phyloP scores from a whole-genome alignment of 1,140 invertebrate genomes.

The Drosophila quadrilineata region DNA sequence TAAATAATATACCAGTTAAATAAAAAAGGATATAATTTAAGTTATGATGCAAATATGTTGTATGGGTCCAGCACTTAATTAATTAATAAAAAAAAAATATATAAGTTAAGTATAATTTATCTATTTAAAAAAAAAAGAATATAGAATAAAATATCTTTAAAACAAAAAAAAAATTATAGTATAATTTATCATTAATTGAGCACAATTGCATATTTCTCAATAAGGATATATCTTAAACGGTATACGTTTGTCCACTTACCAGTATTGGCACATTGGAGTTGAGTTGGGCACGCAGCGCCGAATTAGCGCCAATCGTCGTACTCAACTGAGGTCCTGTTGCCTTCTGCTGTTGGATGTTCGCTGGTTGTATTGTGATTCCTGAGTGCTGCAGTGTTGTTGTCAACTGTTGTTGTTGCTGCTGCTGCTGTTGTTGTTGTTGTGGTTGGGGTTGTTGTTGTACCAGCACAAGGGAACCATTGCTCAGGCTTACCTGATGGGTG shows the following conservation, averaged over 20 bases:
- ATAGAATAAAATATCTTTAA: too few relatives aligned
- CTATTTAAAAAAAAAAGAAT: too few relatives aligned
- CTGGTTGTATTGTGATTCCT: constrained; percentile 75
- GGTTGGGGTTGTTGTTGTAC: constrained; percentile 82
- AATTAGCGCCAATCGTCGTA: constrained; percentile 62
- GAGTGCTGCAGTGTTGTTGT: constrained; percentile 64
- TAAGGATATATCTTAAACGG: background rate
- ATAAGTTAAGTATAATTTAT: too few relatives aligned
- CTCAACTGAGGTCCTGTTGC: constrained; percentile 39
- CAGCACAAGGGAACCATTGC: constrained; percentile 83
- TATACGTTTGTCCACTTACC: constrained; percentile 72
- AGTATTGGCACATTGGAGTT: constrained; percentile 83
- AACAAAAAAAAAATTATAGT: too few relatives aligned
- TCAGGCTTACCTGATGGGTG: constrained; percentile 80
- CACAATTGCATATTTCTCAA: too few relatives aligned
- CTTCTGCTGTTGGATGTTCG: constrained; percentile 54
- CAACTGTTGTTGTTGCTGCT: constrained; percentile 61
- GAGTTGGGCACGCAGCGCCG: constrained; percentile 78
- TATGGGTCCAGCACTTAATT: too few relatives aligned
- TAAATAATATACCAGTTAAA: too few relatives aligned
- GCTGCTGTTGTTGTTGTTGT: constrained; percentile 31
- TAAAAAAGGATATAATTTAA: too few relatives aligned
- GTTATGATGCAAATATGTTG: too few relatives aligned
- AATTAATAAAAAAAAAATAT: too few relatives aligned
- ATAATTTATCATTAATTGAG: too few relatives aligned